These are phyloP conservation scores for Notarius quadriscutis DNA, from an alignment of 2,113 vertebrate species.

Conservation along the genomic window DNA sequence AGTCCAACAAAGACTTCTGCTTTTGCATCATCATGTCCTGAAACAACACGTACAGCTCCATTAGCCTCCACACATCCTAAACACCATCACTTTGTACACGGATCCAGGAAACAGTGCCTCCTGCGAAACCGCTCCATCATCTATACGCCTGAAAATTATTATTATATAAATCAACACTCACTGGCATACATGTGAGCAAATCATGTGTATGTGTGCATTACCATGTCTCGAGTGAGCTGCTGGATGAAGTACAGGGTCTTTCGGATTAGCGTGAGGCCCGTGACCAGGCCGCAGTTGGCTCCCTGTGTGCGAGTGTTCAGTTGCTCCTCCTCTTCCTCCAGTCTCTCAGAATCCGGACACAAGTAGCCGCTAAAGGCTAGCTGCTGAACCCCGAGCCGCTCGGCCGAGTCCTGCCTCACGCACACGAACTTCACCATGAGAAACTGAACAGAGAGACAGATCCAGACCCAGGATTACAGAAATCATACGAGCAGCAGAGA, in stretches of 20 bases:
- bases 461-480: not conserved
- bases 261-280: slow-evolving; percentile 85
- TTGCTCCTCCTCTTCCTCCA: slow-evolving; percentile 69
- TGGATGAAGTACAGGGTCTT: slow-evolving; percentile 92
- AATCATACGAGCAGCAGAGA: not conserved
- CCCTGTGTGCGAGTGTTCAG: slow-evolving; percentile 68
- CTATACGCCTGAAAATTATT: not conserved
- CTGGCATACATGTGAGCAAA: not conserved
- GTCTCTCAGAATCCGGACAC: slow-evolving; percentile 69
- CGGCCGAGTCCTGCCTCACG: slow-evolving; percentile 87
- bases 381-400: slow-evolving; percentile 89
- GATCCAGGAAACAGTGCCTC: not conserved
- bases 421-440: slow-evolving; percentile 98
- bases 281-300: slow-evolving; percentile 59
- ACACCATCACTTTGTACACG: not conserved
- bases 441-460: slow-evolving; percentile 72
- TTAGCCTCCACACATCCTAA: not conserved
- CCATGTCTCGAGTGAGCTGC: slow-evolving; percentile 91
- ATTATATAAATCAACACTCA: not conserved
- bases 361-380: slow-evolving; percentile 86
- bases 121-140: not conserved
- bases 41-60: slow-evolving; percentile 44
- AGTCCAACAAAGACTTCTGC: slow-evolving; percentile 88
- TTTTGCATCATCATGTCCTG: slow-evolving; percentile 86
- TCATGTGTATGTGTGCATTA: slow-evolving; percentile 58